Base-by-base conservation (phyloP, 2,113 vertebrate species). In the Ochotona curzoniae region DNA sequence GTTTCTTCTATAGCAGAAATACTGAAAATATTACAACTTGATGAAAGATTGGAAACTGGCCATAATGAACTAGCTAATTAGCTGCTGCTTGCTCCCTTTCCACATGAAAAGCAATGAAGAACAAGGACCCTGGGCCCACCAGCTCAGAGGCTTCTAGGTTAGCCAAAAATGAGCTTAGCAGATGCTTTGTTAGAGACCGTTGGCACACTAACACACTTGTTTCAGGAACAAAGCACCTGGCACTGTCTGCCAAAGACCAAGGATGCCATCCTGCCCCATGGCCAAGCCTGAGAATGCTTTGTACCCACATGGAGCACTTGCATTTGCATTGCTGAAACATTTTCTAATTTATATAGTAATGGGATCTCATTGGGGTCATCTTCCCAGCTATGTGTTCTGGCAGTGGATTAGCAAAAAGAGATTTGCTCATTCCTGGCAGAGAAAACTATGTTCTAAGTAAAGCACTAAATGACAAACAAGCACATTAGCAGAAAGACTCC, bases 401-500 rank as follows among this genome's bases (percentile, higher is more conserved):
- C 3, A 61, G 35, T 69, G 2, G 49, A 79, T 92, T 89, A 79
- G 47, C 69, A 94, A 75, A 69, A 86, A 69, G 87, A 90, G 74
- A 90, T 92, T n/a, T 86, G 88, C 88, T 96, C 88, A 88, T 92
- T 92, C 44, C 79, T 95, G 63, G 71, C 89, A 92, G 60, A 75
- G 67, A 89, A 94, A 44, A 71, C 25, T 0, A 30, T 26, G 94
- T 28, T 90, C 74, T 79, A 86, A 95, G 88, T 64, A 90, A 94
- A 54, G 74, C 38, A 5, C 51, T 61, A 94, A 89, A 88, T 38
- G 80, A 94, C 79, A 92, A 90, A 75, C 11, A 82, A 86, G 74
- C 61, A 83, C 38, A 73, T 93, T 83, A 83, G 79, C 61, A 89
- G 85, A 92, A 86, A 96, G 54, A 86, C 66, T 71, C 92, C 73